Evolutionary conservation across 2,113 vertebrate genomes (phyloP).

Genomic region (Osmerus eperlanus): DNA sequence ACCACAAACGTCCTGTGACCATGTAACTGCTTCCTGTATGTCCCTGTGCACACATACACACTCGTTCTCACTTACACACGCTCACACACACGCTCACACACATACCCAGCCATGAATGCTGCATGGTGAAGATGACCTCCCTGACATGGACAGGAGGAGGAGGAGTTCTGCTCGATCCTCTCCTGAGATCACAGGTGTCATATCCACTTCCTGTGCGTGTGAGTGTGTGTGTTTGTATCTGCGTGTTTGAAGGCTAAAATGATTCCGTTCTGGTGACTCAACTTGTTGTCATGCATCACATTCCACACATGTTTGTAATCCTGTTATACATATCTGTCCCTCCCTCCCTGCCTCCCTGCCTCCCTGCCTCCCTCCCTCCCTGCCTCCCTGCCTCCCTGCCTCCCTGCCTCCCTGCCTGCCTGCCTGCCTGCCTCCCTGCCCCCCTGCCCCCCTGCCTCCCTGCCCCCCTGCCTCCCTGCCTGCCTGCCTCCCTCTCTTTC

Average conservation of each 20-base stretch:
- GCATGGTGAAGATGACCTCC: too few relatives aligned
- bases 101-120: too few relatives aligned
- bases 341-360: background rate
- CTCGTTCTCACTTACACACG: too few relatives aligned
- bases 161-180: too few relatives aligned
- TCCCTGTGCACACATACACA: constrained; percentile 31
- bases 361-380: background rate
- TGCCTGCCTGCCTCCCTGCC: background rate
- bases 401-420: background rate
- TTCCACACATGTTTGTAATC: constrained; percentile 11
- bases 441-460: background rate
- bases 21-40: constrained; percentile 61
- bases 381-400: background rate
- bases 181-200: background rate
- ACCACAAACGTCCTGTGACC: constrained; percentile 40
- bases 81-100: too few relatives aligned
- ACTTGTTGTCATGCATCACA: background rate
- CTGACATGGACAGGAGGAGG: too few relatives aligned
- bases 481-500: background rate
- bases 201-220: constrained; percentile 35
- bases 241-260: background rate
- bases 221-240: constrained; percentile 20
- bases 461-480: background rate
- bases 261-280: constrained; percentile 8
- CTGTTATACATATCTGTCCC: background rate